Percentiles rank a stretch among this genome's conserved stretches.
These are phyloP conservation scores for Tipula confusa DNA, from an alignment of 2,888 invertebrate genomes.

Conservation along the genomic window DNA sequence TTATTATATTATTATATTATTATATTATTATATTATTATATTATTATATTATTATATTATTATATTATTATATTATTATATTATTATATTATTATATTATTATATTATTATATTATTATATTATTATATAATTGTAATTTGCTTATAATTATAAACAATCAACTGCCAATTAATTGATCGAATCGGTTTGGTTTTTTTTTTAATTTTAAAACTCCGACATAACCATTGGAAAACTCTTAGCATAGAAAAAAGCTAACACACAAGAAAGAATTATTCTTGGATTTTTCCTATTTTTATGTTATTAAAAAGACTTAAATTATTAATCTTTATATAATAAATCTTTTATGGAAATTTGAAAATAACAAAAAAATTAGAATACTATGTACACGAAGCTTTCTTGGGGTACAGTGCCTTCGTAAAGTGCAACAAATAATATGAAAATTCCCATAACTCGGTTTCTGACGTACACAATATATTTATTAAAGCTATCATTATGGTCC, in stretches of 20 bases:
- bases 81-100: too few relatives aligned
- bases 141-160: too few relatives aligned
- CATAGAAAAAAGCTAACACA: not conserved
- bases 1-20: too few relatives aligned
- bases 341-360: not conserved
- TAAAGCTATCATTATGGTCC: not conserved
- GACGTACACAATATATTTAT: not conserved
- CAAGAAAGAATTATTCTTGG: not conserved
- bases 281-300: not conserved
- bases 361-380: not conserved
- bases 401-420: not conserved
- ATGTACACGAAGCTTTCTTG: not conserved
- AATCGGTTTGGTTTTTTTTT: too few relatives aligned
- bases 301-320: not conserved
- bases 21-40: too few relatives aligned
- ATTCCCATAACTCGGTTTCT: not conserved
- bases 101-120: too few relatives aligned
- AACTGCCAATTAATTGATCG: too few relatives aligned
- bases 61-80: too few relatives aligned
- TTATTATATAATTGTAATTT: too few relatives aligned
- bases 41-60: too few relatives aligned
- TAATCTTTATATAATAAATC: constrained; percentile 3
- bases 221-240: too few relatives aligned
- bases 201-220: too few relatives aligned
- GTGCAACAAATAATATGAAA: not conserved